phyloP scores from a whole-genome alignment of 2,888 invertebrate species.

The Spilosoma lubricipeda region DNA sequence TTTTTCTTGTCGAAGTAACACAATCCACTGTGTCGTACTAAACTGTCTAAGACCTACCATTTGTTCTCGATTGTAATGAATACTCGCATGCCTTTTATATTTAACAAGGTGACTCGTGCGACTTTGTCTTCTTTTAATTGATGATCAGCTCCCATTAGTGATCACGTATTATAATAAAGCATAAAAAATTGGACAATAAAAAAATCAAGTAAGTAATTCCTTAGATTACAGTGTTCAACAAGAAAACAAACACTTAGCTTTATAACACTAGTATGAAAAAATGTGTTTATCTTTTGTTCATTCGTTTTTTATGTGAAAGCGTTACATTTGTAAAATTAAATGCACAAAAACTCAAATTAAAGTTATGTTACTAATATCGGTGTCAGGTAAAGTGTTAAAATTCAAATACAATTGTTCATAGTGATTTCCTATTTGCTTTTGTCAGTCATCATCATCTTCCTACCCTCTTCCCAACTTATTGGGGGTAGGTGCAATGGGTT shows the following conservation, averaged over 20 bases:
- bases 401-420: not conserved
- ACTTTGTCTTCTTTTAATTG: too few relatives aligned
- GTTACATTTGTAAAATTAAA: not conserved
- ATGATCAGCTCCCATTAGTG: too few relatives aligned
- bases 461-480: too few relatives aligned
- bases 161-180: too few relatives aligned
- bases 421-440: not conserved
- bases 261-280: not conserved
- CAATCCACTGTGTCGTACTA: conserved; percentile 60
- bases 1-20: conserved; percentile 68
- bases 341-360: not conserved
- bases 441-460: too few relatives aligned
- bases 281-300: not conserved
- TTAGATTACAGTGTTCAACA: too few relatives aligned
- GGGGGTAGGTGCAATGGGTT: too few relatives aligned
- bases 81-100: not conserved
- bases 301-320: not conserved
- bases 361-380: not conserved
- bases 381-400: not conserved
- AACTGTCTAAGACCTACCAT: conserved; percentile 49
- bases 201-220: too few relatives aligned
- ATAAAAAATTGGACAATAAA: too few relatives aligned
- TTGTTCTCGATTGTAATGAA: conserved; percentile 14
- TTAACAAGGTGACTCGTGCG: too few relatives aligned
- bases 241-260: too few relatives aligned